Conservation (phyloP, 2,113 vertebrate species). For the Theropithecus gelada region DNA sequence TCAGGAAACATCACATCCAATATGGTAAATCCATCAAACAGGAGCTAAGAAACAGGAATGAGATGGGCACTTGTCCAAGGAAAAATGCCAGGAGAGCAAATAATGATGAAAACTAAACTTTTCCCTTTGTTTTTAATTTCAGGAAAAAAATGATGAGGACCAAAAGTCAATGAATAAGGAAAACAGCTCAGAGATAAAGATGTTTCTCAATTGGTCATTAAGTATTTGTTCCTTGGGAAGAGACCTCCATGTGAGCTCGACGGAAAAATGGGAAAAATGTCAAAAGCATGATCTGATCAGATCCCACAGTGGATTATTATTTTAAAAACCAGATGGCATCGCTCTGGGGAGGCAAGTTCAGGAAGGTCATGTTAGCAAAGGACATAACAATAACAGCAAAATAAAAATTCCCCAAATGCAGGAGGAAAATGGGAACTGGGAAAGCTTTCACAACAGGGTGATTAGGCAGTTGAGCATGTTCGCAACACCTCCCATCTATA, state of each 20-base stretch:
- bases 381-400: not conserved
- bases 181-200: not conserved
- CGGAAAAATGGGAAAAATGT: constrained; percentile 2
- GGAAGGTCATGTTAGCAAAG: not conserved
- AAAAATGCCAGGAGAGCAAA: not conserved
- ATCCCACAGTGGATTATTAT: not conserved
- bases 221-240: not conserved
- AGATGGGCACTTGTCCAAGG: not conserved
- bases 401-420: not conserved
- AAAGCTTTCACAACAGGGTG: not conserved
- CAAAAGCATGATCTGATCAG: not conserved
- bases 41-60: not conserved
- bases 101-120: not conserved
- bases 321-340: not conserved
- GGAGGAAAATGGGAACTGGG: not conserved
- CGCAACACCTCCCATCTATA: not conserved
- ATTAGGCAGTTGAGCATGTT: not conserved
- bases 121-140: not conserved
- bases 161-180: not conserved
- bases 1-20: not conserved
- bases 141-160: not conserved
- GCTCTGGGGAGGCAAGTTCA: not conserved
- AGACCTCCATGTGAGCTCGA: not conserved
- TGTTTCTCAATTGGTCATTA: not conserved
- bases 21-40: not conserved